Conservation (phyloP, 2,888 invertebrate genomes). For the Pseudeuparius sepicola region DNA sequence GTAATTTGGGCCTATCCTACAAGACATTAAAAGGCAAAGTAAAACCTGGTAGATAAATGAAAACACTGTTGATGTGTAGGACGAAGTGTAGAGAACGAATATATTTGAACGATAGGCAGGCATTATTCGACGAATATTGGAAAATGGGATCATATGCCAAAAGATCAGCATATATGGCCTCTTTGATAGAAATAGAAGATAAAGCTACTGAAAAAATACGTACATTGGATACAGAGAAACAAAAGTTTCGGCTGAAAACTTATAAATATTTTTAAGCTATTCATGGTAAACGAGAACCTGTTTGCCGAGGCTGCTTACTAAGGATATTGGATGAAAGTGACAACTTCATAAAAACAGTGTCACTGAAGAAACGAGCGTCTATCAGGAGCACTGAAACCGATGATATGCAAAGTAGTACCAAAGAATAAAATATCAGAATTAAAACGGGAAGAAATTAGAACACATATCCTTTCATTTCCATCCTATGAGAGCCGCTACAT, state of each 20-base stretch:
- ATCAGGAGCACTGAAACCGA: constrained; percentile 6
- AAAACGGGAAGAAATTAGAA: constrained; percentile 7
- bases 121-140: constrained; percentile 6
- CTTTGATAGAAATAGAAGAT: constrained; percentile 4
- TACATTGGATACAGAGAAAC: constrained; percentile 4
- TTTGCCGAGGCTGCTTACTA: constrained; percentile 5
- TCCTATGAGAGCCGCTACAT: constrained; percentile 4
- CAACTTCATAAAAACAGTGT: constrained; percentile 7
- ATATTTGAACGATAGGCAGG: constrained; percentile 4
- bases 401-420: constrained; percentile 5
- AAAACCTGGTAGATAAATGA: constrained; percentile 3
- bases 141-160: constrained; percentile 8
- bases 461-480: constrained; percentile 5
- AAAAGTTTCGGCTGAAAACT: constrained; percentile 6
- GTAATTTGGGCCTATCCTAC: constrained; percentile 7
- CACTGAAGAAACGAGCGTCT: constrained; percentile 4
- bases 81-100: constrained; percentile 6
- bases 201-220: constrained; percentile 7
- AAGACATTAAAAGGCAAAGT: constrained; percentile 7
- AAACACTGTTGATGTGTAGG: constrained; percentile 5
- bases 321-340: constrained; percentile 6
- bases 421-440: constrained; percentile 4
- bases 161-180: constrained; percentile 4
- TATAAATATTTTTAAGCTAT: constrained; percentile 7
- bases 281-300: constrained; percentile 5